These are phyloP conservation scores for Microhierax caerulescens DNA, from an alignment of 2,797 vertebrate genomes.

Conservation along the genomic window DNA sequence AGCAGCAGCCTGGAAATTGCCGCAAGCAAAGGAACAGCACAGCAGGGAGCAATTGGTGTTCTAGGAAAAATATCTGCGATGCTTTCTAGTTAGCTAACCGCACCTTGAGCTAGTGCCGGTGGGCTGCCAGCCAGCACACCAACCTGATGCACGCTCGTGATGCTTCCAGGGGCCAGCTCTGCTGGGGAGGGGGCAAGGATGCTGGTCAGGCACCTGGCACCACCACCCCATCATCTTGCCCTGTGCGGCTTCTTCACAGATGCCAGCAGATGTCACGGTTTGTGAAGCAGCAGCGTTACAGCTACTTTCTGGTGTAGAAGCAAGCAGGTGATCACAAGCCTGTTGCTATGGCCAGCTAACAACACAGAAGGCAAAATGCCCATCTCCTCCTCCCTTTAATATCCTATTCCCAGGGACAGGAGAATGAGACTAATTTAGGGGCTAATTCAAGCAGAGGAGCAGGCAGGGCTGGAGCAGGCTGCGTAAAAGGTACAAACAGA, in stretches of 20 bases:
- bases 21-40: not conserved
- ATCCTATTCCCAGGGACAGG: not conserved
- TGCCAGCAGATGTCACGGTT: not conserved
- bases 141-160: fast-evolving
- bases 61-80: not conserved
- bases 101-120: not conserved
- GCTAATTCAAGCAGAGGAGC: not conserved
- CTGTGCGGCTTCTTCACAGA: fast-evolving
- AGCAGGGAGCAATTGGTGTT: not conserved
- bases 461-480: not conserved
- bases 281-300: not conserved
- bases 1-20: not conserved
- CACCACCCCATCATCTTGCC: not conserved
- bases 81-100: not conserved
- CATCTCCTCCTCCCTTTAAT: not conserved
- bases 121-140: not conserved
- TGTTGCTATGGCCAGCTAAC: not conserved
- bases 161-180: fast-evolving
- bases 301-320: not conserved
- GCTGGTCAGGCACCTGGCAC: not conserved
- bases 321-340: not conserved
- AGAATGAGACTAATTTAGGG: not conserved
- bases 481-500: not conserved
- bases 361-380: not conserved
- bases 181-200: not conserved